phyloP scores from a whole-genome alignment of 2,888 invertebrate species.

The Molanna angustata region DNA sequence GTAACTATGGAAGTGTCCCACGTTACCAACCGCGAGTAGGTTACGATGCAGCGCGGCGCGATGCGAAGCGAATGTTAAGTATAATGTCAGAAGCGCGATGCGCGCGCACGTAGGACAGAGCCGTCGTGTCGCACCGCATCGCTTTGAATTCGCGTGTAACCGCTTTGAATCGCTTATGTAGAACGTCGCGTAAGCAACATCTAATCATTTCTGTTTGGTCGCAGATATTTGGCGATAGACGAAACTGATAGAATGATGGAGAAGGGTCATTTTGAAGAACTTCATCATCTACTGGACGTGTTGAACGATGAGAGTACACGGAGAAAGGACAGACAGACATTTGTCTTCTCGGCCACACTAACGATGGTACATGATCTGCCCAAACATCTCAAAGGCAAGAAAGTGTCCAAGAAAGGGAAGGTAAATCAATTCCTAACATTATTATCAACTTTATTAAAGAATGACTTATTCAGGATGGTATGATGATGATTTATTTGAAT shows the following conservation, averaged over 20 bases:
- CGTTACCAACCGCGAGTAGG: no score
- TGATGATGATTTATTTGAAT: no score
- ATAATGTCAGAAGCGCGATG: no score
- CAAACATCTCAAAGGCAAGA: constrained; percentile 63
- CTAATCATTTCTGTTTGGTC: constrained; percentile 7
- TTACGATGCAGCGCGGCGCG: no score
- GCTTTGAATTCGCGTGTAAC: no score
- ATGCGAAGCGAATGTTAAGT: no score
- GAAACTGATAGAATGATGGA: constrained; percentile 99
- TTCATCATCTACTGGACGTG: constrained; percentile 74
- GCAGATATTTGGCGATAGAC: constrained; percentile 89
- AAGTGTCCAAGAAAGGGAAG: constrained; percentile 39
- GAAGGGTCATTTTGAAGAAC: constrained; percentile 91
- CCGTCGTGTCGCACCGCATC: no score
- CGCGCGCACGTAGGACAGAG: no score
- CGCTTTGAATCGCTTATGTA: neutral
- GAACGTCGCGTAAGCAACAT: neutral
- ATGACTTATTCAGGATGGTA: no score
- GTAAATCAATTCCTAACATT: constrained; percentile 4
- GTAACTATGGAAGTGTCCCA: no score
- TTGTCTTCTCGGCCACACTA: constrained; percentile 96
- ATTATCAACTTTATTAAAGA: neutral
- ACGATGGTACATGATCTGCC: constrained; percentile 88
- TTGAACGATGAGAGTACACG: constrained; percentile 69
- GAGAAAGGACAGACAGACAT: constrained; percentile 74